Evolutionary conservation across 1,140 invertebrate genomes (phyloP).

Genomic region (Ooceraea biroi): DNA sequence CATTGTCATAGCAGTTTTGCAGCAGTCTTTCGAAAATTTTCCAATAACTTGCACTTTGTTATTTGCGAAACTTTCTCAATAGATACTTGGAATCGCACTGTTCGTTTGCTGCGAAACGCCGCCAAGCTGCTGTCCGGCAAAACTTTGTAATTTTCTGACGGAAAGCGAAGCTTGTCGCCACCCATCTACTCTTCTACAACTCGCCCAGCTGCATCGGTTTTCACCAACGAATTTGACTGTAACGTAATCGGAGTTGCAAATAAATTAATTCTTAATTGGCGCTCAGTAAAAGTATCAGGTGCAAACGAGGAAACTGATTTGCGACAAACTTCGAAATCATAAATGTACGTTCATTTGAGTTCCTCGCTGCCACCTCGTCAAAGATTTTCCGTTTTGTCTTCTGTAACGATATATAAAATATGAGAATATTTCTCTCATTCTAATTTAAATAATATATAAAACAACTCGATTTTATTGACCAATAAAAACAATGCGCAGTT

Average conservation of each 20-base stretch:
- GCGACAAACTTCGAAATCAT: background rate
- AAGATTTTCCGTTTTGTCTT: background rate
- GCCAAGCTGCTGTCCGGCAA: constrained; percentile 39
- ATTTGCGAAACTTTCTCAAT: constrained; percentile 50
- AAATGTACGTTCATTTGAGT: background rate
- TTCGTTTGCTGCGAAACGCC: constrained; percentile 25
- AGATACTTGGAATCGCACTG: constrained; percentile 17
- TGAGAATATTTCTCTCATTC: no score
- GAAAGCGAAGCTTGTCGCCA: constrained; percentile 15
- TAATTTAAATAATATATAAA: background rate
- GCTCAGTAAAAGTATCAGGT: no score
- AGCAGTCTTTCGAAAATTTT: constrained; percentile 43
- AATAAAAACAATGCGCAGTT: background rate
- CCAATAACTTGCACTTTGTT: constrained; percentile 50
- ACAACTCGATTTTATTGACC: background rate
- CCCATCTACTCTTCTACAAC: background rate
- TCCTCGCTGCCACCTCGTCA: background rate
- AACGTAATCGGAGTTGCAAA: constrained; percentile 9
- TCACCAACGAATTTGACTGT: constrained; percentile 4
- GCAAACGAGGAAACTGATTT: background rate
- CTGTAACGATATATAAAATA: background rate
- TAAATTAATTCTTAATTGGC: background rate
- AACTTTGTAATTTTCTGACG: constrained; percentile 37
- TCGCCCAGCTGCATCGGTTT: background rate
- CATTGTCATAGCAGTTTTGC: background rate